A percentile compares a stretch with the other conserved stretches of the same genome.
These are phyloP conservation scores for Xyrichtys novacula DNA, from an alignment of 2,797 vertebrate genomes.

Conservation along the genomic window DNA sequence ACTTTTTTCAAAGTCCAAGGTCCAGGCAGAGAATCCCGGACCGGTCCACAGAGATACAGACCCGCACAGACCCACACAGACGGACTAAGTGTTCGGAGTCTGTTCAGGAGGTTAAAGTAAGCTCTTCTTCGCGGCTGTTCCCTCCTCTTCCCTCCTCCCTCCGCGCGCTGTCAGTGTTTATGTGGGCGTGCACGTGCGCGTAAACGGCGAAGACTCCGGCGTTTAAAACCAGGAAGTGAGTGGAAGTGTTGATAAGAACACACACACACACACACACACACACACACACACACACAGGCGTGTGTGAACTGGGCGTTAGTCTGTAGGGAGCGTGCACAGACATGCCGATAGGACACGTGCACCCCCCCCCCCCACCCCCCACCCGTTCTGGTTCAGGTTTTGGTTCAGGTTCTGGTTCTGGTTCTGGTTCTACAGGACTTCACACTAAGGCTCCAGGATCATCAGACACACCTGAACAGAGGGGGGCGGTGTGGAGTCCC, in stretches of 20 bases:
- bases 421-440: no score
- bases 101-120: conserved; percentile 4
- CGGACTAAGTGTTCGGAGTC: neutral
- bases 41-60: neutral
- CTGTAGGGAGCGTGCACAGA: neutral
- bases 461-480: no score
- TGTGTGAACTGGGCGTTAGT: neutral
- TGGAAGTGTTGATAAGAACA: conserved; percentile 48
- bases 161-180: neutral
- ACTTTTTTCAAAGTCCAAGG: neutral
- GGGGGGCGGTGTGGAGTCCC: no score
- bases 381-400: no score
- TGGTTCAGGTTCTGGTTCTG: no score
- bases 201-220: conserved; percentile 17
- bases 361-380: neutral
- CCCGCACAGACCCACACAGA: neutral
- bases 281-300: neutral
- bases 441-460: no score
- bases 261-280: conserved; percentile 1
- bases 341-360: neutral
- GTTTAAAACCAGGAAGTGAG: conserved; percentile 70
- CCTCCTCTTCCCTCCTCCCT: neutral
- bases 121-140: neutral
- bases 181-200: neutral
- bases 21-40: neutral